Conservation (phyloP, 2,888 invertebrate genomes). For the Escarpia spicata region DNA sequence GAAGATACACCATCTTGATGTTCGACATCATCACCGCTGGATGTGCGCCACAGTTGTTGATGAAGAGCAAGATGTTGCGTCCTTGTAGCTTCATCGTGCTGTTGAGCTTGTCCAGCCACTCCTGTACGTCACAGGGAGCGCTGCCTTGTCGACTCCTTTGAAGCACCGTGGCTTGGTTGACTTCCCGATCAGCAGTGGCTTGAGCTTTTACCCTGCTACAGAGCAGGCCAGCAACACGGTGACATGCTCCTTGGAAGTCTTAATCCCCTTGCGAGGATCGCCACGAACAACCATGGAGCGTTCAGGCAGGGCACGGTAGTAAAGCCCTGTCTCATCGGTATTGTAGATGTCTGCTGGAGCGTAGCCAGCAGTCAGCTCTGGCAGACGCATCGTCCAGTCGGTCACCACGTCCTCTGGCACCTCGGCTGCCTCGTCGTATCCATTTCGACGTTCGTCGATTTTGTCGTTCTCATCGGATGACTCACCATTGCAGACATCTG, state of each 20-base stretch:
- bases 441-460: not conserved
- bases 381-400: slow-evolving; percentile 18
- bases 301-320: slow-evolving; percentile 27
- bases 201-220: not conserved
- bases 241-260: slow-evolving; percentile 1
- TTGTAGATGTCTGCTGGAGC: slow-evolving; percentile 21
- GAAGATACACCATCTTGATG: slow-evolving; percentile 41
- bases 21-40: not conserved
- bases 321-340: slow-evolving; percentile 18
- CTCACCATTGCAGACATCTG: not conserved
- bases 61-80: slow-evolving; percentile 23
- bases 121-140: not conserved
- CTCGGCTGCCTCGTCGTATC: slow-evolving; percentile 1
- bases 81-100: not conserved
- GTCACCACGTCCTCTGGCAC: not conserved
- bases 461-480: not conserved
- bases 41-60: slow-evolving; percentile 28
- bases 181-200: not conserved
- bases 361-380: not conserved
- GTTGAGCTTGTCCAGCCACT: slow-evolving; percentile 39
- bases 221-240: slow-evolving; percentile 17
- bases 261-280: not conserved
- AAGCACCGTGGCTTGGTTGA: not conserved
- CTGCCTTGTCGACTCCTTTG: not conserved
- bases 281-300: not conserved